These are phyloP conservation scores for Styela plicata DNA, from an alignment of 23 tunicate genomes.

Conservation along the genomic window DNA sequence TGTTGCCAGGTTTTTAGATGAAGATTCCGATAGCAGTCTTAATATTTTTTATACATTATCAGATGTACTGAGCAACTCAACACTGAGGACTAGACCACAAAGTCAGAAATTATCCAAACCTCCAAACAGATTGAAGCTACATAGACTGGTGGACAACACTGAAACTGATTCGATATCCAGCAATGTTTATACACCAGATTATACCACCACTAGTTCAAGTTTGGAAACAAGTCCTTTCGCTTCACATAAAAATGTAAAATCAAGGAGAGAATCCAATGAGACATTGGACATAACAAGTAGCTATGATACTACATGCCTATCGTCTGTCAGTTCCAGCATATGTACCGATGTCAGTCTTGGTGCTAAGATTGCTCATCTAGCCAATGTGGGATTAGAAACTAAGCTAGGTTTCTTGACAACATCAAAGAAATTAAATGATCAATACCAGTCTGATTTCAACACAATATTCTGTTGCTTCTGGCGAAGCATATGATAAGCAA, in stretches of 20 bases:
- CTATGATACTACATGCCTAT: neutral
- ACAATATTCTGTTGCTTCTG: too few relatives aligned
- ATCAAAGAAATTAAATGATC: too few relatives aligned
- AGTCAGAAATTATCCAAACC: slow-evolving; percentile 77
- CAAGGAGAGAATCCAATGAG: too few relatives aligned
- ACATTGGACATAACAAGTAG: neutral
- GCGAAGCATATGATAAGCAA: too few relatives aligned
- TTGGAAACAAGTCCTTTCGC: neutral
- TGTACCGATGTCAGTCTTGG: slow-evolving; percentile 15
- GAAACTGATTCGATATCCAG: neutral
- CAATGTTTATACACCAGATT: neutral
- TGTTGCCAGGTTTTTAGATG: too few relatives aligned
- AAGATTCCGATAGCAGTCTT: too few relatives aligned
- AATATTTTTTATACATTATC: too few relatives aligned
- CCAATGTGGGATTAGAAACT: neutral
- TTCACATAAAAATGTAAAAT: neutral
- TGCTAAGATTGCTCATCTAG: neutral
- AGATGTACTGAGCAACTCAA: too few relatives aligned
- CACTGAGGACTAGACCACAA: too few relatives aligned
- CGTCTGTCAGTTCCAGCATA: neutral
- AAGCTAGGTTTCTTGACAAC: too few relatives aligned
- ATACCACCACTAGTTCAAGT: neutral
- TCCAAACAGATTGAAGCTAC: slow-evolving; percentile 78
- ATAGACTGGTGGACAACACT: slow-evolving; percentile 36
- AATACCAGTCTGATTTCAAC: too few relatives aligned